Evolutionary conservation across 2,113 vertebrate genomes (phyloP).

Genomic region (Neoarius graeffei): DNA sequence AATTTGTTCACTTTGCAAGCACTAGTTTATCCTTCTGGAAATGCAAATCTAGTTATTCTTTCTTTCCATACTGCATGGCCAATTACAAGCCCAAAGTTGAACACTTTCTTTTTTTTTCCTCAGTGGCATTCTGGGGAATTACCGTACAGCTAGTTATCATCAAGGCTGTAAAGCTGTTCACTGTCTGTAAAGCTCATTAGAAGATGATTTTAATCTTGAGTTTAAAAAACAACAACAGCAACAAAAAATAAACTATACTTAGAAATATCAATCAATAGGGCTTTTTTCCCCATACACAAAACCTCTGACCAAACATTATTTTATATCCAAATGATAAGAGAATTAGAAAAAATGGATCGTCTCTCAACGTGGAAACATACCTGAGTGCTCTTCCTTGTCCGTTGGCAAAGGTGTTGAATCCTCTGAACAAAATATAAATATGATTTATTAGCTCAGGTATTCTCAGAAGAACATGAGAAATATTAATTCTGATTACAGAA

Average conservation of each 20-base stretch:
- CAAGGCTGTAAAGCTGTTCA: not conserved
- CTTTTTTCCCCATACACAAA: not conserved
- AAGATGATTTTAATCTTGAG: not conserved
- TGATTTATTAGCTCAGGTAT: not conserved
- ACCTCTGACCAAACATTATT: not conserved
- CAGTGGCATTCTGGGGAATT: not conserved
- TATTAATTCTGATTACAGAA: not conserved
- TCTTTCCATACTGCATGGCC: not conserved
- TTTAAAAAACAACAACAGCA: not conserved
- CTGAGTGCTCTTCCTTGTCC: constrained; percentile 44
- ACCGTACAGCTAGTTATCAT: not conserved
- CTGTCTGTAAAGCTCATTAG: not conserved
- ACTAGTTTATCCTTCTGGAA: too few relatives aligned
- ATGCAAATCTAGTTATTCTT: not conserved
- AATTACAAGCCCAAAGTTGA: not conserved
- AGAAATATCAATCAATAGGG: not conserved
- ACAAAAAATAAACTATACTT: not conserved
- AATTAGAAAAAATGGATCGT: not conserved
- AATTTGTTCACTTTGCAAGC: too few relatives aligned
- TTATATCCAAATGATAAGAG: not conserved
- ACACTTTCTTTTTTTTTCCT: not conserved
- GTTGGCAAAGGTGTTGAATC: constrained; percentile 49
- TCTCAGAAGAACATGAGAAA: not conserved
- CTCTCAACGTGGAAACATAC: constrained; percentile 45
- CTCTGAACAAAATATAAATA: constrained; percentile 23